phyloP scores from a whole-genome alignment of 2,888 invertebrate genomes.

The Xestia c-nigrum region DNA sequence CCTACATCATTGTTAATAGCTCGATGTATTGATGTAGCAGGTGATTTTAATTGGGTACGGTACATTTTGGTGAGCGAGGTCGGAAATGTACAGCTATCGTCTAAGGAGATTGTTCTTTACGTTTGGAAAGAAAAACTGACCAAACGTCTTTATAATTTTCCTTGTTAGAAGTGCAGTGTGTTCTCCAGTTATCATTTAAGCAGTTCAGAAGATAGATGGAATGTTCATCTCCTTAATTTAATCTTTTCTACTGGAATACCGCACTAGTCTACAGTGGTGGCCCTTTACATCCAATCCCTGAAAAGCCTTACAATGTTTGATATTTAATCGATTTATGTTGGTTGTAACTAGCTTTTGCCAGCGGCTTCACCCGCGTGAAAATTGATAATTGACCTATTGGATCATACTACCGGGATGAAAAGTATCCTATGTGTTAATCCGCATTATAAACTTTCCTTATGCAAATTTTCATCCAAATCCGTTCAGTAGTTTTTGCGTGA shows the following conservation, averaged over 20 bases:
- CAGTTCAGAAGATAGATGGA: not conserved
- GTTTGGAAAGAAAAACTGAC: not conserved
- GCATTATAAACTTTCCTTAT: too few relatives aligned
- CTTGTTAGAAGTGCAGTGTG: too few relatives aligned
- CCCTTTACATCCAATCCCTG: too few relatives aligned
- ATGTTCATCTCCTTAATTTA: not conserved
- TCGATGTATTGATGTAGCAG: conserved; percentile 36
- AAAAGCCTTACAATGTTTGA: not conserved
- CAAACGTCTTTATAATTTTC: not conserved
- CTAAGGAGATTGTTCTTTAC: not conserved
- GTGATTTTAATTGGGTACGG: conserved; percentile 49
- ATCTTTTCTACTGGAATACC: not conserved
- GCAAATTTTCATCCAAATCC: too few relatives aligned
- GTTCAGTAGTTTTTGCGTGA: too few relatives aligned
- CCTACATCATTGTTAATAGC: conserved; percentile 54
- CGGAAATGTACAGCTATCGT: conserved; percentile 9
- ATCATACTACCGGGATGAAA: too few relatives aligned
- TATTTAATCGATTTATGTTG: not conserved
- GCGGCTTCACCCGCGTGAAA: too few relatives aligned
- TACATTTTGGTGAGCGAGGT: conserved; percentile 25
- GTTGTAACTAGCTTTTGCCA: not conserved
- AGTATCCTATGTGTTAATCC: too few relatives aligned
- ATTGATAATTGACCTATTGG: too few relatives aligned
- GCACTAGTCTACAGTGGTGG: not conserved
- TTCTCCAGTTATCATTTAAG: not conserved